These are phyloP conservation scores for Leucosticte australis DNA, from an alignment of 2,113 vertebrate species.

Conservation along the genomic window DNA sequence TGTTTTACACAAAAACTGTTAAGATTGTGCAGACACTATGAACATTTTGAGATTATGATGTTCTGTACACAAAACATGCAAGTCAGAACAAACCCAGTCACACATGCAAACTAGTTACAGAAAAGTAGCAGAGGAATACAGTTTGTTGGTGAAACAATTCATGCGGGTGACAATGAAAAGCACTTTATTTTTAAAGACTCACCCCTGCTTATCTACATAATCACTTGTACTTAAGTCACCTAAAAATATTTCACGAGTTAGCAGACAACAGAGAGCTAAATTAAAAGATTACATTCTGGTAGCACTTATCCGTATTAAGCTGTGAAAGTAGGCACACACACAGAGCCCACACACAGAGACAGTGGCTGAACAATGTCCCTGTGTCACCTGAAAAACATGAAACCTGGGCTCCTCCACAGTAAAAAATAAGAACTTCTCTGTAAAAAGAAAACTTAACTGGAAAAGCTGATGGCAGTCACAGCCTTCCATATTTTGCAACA, in stretches of 20 bases:
- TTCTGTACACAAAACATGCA: neutral
- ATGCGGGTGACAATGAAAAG: neutral
- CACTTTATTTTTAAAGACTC: neutral
- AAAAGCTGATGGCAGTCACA: neutral
- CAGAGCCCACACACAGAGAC: neutral
- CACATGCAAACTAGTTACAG: neutral
- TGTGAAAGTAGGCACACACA: neutral
- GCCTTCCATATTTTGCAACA: neutral
- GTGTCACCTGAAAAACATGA: neutral
- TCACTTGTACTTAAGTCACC: conserved; percentile 21
- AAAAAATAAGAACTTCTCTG: neutral
- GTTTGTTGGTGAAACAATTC: neutral
- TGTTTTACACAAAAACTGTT: neutral
- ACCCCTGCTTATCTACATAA: neutral
- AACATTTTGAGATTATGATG: neutral
- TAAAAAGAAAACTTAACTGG: neutral
- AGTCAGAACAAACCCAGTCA: neutral
- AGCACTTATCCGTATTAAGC: neutral
- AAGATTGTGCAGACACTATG: neutral
- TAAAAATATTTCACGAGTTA: conserved; percentile 38
- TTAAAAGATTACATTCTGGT: conserved; percentile 6
- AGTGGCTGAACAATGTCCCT: neutral
- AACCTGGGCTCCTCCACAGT: neutral
- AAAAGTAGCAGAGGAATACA: neutral
- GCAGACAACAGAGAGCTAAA: neutral